A percentile compares a stretch with the other conserved stretches of the same genome.
Conservation (phyloP, 2,888 invertebrate genomes). For the Dione juno region DNA sequence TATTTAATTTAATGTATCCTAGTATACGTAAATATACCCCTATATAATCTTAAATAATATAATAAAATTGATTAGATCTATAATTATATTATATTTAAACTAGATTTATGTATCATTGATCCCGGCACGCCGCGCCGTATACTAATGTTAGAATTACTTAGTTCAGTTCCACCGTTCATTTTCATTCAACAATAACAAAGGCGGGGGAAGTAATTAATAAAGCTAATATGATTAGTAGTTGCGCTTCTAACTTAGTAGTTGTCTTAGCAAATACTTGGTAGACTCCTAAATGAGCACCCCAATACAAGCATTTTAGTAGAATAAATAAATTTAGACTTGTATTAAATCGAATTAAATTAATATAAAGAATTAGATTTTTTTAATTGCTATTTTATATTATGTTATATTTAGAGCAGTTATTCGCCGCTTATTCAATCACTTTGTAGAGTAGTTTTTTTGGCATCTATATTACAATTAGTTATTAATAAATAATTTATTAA, state of each 20-base stretch:
- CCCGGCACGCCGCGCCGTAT: constrained; percentile 41
- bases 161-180: constrained; percentile 66
- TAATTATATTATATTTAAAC: not conserved
- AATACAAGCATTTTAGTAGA: constrained; percentile 27
- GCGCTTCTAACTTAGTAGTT: constrained; percentile 61
- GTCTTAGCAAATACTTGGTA: constrained; percentile 50
- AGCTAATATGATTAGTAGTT: constrained; percentile 80
- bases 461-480: too few relatives aligned
- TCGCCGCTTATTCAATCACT: too few relatives aligned
- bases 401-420: not conserved
- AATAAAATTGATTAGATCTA: not conserved
- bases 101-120: constrained; percentile 28
- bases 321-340: constrained; percentile 22
- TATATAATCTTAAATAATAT: too few relatives aligned
- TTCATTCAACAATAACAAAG: constrained; percentile 75
- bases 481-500: too few relatives aligned
- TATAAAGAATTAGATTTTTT: not conserved
- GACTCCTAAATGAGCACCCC: constrained; percentile 45
- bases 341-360: not conserved
- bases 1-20: too few relatives aligned
- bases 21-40: too few relatives aligned
- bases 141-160: constrained; percentile 30
- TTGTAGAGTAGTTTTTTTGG: too few relatives aligned
- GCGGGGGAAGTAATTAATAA: constrained; percentile 75
- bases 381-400: not conserved